Evolutionary conservation across 2,888 invertebrate genomes (phyloP).

Genomic region (Drymonia ruficornis): DNA sequence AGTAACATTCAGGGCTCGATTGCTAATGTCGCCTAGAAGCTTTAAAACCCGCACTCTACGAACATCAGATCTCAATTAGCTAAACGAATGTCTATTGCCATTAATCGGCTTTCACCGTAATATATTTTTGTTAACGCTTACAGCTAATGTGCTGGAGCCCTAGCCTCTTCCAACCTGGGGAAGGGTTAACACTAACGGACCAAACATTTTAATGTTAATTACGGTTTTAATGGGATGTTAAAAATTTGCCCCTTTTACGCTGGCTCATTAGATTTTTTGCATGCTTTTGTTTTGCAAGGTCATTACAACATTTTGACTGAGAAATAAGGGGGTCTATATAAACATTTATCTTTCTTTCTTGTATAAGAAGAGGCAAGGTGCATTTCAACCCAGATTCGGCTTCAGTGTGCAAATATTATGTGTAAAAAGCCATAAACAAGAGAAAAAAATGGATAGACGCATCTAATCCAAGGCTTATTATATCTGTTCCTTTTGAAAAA

Average conservation of each 20-base stretch:
- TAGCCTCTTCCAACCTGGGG: conserved; percentile 13
- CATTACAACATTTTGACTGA: too few relatives aligned
- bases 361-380: too few relatives aligned
- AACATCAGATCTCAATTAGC: conserved; percentile 48
- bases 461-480: too few relatives aligned
- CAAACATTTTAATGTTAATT: conserved; percentile 19
- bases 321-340: too few relatives aligned
- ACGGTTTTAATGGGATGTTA: conserved; percentile 17
- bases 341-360: too few relatives aligned
- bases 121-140: conserved; percentile 45
- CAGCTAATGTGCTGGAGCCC: conserved; percentile 28
- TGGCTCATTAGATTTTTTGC: not conserved
- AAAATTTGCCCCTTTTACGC: conserved; percentile 16
- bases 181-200: conserved; percentile 15
- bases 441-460: too few relatives aligned
- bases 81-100: conserved; percentile 32
- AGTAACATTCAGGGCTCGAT: not conserved
- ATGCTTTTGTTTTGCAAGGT: too few relatives aligned
- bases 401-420: too few relatives aligned
- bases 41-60: conserved; percentile 9
- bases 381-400: too few relatives aligned
- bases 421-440: too few relatives aligned
- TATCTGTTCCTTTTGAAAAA: too few relatives aligned
- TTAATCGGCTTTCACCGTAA: conserved; percentile 39
- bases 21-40: not conserved